A percentile compares a stretch with the other conserved stretches of the same genome.
These are phyloP conservation scores for Aphelinus atriplicis DNA, from an alignment of 1,140 invertebrate species.

Conservation along the genomic window DNA sequence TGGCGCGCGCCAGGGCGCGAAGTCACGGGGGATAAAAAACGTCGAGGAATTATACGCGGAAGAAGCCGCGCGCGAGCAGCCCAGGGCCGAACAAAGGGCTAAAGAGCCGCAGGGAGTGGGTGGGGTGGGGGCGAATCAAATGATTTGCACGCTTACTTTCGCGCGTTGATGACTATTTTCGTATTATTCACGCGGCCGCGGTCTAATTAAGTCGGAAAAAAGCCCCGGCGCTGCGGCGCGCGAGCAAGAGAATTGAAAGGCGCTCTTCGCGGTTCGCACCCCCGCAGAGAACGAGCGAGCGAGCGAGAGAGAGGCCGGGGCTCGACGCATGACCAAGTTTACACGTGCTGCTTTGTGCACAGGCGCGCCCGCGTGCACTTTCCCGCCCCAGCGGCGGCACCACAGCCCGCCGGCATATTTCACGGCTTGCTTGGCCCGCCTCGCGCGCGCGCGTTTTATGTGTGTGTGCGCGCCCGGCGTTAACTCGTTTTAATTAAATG, in stretches of 20 bases:
- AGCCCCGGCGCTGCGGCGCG: neutral
- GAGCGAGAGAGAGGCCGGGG: too few species aligned
- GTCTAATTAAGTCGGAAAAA: conserved; percentile 30
- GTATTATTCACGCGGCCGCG: neutral
- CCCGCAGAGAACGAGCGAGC: neutral
- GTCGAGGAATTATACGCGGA: too few species aligned
- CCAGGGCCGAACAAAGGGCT: too few species aligned
- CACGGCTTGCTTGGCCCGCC: neutral
- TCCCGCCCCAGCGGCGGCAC: too few species aligned
- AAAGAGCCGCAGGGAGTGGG: too few species aligned
- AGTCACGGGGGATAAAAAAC: neutral
- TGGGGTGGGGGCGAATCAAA: neutral
- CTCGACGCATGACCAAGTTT: conserved; percentile 9
- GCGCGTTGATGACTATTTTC: conserved; percentile 7
- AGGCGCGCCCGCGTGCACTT: too few species aligned
- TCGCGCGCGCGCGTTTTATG: neutral
- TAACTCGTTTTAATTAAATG: conserved; percentile 23
- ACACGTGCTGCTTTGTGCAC: neutral
- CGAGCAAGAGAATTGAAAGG: neutral
- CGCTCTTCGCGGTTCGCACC: neutral
- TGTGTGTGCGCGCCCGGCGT: neutral
- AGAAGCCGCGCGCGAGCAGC: too few species aligned
- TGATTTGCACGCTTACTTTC: conserved; percentile 19
- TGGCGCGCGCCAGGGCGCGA: neutral
- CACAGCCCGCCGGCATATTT: neutral